Evolutionary conservation across 2,113 vertebrate genomes (phyloP).

Genomic region (Zosterops hypoxanthus): DNA sequence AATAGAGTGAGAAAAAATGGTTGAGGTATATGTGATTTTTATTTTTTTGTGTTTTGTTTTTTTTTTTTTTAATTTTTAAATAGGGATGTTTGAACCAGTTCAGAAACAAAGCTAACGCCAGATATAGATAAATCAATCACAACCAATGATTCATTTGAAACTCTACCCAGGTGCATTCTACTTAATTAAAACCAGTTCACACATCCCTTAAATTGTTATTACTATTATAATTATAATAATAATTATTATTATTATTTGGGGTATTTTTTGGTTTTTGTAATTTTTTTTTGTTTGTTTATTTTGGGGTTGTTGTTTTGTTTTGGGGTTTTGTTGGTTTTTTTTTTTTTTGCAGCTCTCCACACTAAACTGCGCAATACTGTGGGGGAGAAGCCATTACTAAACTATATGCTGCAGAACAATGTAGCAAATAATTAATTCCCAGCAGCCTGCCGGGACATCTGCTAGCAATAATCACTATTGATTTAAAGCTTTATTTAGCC

Average conservation of each 20-base stretch:
- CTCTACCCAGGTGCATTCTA: constrained; percentile 46
- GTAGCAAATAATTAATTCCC: constrained; percentile 70
- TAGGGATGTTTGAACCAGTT: constrained; percentile 56
- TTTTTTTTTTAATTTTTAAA: background rate
- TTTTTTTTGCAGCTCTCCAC: constrained; percentile 83
- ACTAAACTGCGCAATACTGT: constrained; percentile 75
- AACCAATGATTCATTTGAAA: constrained; percentile 55
- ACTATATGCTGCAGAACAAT: constrained; percentile 81
- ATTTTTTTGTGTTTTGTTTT: background rate
- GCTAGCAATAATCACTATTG: constrained; percentile 89
- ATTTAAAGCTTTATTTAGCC: constrained; percentile 95
- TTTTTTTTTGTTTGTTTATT: background rate
- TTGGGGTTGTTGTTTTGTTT: background rate
- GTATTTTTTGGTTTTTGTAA: constrained; percentile 4
- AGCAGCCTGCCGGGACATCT: constrained; percentile 70
- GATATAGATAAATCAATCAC: constrained; percentile 9
- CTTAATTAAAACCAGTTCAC: constrained; percentile 61
- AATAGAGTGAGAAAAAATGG: constrained; percentile 55
- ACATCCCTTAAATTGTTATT: constrained; percentile 64
- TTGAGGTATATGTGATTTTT: constrained; percentile 62
- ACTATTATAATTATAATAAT: constrained; percentile 59
- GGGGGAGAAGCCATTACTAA: constrained; percentile 89
- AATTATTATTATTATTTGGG: constrained; percentile 64
- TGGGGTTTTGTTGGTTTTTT: background rate
- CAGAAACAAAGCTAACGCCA: constrained; percentile 21